phyloP scores from a whole-genome alignment of 2,888 invertebrate genomes.

The Pseudoips prasinana region DNA sequence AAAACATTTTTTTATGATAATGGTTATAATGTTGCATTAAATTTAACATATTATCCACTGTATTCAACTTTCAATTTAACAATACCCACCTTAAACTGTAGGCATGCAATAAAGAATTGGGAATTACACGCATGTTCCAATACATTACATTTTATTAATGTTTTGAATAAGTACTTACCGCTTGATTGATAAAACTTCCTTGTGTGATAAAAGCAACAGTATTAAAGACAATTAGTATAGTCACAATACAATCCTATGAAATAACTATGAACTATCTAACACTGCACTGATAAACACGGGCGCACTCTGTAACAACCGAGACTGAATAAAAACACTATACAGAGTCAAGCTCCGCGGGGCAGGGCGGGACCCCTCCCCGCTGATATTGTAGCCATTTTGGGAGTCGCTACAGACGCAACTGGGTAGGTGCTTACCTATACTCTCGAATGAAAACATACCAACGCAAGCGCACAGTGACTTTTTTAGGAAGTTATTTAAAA shows the following conservation, averaged over 20 bases:
- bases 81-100: constrained; percentile 11
- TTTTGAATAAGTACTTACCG: constrained; percentile 13
- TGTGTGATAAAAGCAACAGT: constrained; percentile 14
- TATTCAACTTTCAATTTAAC: constrained; percentile 14
- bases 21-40: constrained; percentile 14
- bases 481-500: constrained; percentile 12
- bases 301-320: constrained; percentile 14
- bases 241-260: constrained; percentile 15
- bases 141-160: constrained; percentile 13
- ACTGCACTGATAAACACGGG: constrained; percentile 14
- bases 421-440: constrained; percentile 13
- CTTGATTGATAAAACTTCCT: constrained; percentile 15
- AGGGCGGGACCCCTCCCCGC: constrained; percentile 14
- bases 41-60: constrained; percentile 12
- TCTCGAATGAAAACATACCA: constrained; percentile 14
- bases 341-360: constrained; percentile 14
- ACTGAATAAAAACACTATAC: constrained; percentile 14
- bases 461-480: constrained; percentile 13
- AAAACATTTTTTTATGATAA: constrained; percentile 14
- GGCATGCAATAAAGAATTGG: constrained; percentile 14
- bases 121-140: constrained; percentile 13
- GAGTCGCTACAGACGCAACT: constrained; percentile 14
- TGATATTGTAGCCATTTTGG: constrained; percentile 14
- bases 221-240: constrained; percentile 15
- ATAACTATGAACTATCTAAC: constrained; percentile 15